Evolutionary conservation across 2,888 invertebrate genomes (phyloP).

Genomic region (Rhingia rostrata): DNA sequence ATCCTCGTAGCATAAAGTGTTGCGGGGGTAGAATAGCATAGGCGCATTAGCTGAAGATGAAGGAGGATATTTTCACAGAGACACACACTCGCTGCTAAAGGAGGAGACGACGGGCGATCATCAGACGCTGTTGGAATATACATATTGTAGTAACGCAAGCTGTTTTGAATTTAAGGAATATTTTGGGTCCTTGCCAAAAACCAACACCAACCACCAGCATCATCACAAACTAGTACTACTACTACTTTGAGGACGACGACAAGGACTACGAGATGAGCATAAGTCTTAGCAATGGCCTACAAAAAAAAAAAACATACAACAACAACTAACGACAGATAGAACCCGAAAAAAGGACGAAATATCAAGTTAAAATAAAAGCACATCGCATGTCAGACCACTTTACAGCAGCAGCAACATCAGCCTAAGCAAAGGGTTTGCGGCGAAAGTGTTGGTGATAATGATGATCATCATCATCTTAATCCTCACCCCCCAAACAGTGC

Average conservation of each 20-base stretch:
- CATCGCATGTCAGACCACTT: constrained; percentile 66
- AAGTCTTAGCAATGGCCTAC: constrained; percentile 31
- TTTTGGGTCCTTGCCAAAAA: constrained; percentile 70
- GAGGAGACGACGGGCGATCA: constrained; percentile 25
- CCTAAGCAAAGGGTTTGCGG: constrained; percentile 43
- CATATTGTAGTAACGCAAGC: constrained; percentile 70
- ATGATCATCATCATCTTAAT: constrained; percentile 30
- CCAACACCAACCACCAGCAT: constrained; percentile 24
- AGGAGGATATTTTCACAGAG: constrained; percentile 21
- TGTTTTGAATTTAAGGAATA: constrained; percentile 72
- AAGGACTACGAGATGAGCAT: constrained; percentile 34
- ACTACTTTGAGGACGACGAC: constrained; percentile 19
- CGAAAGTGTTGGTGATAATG: constrained; percentile 20
- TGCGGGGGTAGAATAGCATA: not conserved
- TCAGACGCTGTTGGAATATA: constrained; percentile 60
- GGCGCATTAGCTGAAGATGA: constrained; percentile 50
- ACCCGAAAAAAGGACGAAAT: constrained; percentile 32
- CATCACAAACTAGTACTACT: not conserved
- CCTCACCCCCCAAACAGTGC: not conserved
- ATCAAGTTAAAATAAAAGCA: constrained; percentile 66
- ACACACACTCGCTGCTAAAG: constrained; percentile 12
- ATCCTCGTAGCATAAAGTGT: constrained; percentile 34
- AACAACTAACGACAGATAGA: constrained; percentile 28
- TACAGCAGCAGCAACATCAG: constrained; percentile 32
- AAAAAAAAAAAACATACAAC: constrained; percentile 12